Evolutionary conservation across 2,888 invertebrate genomes (phyloP).

Genomic region (Melangyna quadrimaculata): DNA sequence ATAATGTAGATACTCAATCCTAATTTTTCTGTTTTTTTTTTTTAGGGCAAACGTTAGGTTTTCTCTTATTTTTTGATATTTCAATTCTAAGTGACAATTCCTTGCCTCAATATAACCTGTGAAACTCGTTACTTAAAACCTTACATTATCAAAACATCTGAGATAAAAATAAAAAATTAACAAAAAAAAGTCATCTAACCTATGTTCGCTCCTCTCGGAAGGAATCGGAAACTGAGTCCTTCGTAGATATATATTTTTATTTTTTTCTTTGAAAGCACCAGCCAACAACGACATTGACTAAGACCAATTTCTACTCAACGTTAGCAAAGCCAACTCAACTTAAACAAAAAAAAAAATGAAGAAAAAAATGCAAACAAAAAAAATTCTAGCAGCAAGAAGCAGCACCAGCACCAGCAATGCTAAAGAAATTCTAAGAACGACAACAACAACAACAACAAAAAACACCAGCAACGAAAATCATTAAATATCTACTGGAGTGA

Average conservation of each 20-base stretch:
- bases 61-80: not conserved
- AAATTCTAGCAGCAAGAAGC: not conserved
- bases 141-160: slow-evolving; percentile 40
- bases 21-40: too few relatives aligned
- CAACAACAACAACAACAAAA: slow-evolving; percentile 27
- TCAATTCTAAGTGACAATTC: slow-evolving; percentile 3
- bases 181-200: slow-evolving; percentile 21
- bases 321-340: slow-evolving; percentile 39
- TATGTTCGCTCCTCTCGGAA: slow-evolving; percentile 28
- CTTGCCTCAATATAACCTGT: slow-evolving; percentile 43
- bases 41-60: not conserved
- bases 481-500: slow-evolving; percentile 59
- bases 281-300: slow-evolving; percentile 47
- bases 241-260: not conserved
- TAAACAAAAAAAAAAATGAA: not conserved
- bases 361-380: slow-evolving; percentile 12
- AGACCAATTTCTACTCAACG: slow-evolving; percentile 49
- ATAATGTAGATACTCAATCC: not conserved
- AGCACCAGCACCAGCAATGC: slow-evolving; percentile 17
- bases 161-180: not conserved
- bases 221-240: slow-evolving; percentile 42
- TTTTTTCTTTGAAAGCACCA: slow-evolving; percentile 40
- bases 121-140: slow-evolving; percentile 33
- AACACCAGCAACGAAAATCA: slow-evolving; percentile 63
- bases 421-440: not conserved